Evolutionary conservation across 2,888 invertebrate genomes (phyloP).

Genomic region (Holacanthella duospinosa): DNA sequence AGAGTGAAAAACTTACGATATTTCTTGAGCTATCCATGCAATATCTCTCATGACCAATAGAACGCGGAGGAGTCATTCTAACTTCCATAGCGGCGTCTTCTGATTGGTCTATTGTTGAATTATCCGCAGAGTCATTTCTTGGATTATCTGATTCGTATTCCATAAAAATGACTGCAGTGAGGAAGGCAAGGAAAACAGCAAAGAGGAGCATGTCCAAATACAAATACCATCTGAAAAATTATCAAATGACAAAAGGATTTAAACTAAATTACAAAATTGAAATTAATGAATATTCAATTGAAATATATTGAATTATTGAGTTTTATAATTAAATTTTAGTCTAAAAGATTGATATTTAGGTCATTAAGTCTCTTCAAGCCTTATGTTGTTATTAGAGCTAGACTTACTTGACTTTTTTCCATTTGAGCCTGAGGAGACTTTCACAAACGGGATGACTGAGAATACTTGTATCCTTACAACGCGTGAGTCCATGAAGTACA

Average conservation of each 20-base stretch:
- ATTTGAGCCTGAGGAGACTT: constrained; percentile 36
- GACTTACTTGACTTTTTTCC: constrained; percentile 37
- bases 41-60: constrained; percentile 10
- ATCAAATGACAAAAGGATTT: not conserved
- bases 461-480: constrained; percentile 36
- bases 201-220: constrained; percentile 38
- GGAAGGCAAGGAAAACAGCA: constrained; percentile 37
- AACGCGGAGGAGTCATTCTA: not conserved
- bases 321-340: too few species aligned
- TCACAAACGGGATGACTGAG: constrained; percentile 38
- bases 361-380: too few species aligned
- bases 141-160: constrained; percentile 36
- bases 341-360: too few species aligned
- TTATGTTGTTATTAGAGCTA: too few species aligned
- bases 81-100: not conserved
- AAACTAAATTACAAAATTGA: not conserved
- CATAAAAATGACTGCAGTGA: constrained; percentile 38
- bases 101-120: constrained; percentile 7
- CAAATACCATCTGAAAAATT: constrained; percentile 31
- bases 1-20: constrained; percentile 17
- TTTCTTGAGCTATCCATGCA: constrained; percentile 37
- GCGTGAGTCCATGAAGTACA: constrained; percentile 35
- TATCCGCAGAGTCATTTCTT: constrained; percentile 16
- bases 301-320: too few species aligned
- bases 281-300: not conserved